These are phyloP conservation scores for Periparus ater DNA, from an alignment of 2,797 vertebrate genomes.

Conservation along the genomic window DNA sequence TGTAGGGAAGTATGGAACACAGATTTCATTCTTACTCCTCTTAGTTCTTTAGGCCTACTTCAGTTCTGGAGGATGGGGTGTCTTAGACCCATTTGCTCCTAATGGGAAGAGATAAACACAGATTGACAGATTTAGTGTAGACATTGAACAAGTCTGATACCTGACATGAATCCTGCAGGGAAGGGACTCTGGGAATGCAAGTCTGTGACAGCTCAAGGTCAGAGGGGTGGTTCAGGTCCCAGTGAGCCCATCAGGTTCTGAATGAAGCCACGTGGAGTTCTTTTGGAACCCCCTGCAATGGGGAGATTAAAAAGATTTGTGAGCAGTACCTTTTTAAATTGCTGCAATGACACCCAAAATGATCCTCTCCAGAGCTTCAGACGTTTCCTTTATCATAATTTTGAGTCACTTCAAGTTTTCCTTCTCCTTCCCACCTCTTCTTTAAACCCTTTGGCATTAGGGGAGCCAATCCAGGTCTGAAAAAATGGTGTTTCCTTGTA, in stretches of 20 bases:
- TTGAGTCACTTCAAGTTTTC: not conserved
- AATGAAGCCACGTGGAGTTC: not conserved
- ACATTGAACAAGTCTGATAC: not conserved
- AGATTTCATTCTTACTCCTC: not conserved
- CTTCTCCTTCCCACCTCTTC: not conserved
- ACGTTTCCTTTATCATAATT: not conserved
- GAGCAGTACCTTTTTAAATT: not conserved
- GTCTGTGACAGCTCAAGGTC: not conserved
- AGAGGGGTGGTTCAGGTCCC: not conserved
- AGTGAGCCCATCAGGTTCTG: not conserved
- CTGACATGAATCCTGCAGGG: not conserved
- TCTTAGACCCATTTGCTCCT: not conserved
- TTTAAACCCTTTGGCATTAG: not conserved
- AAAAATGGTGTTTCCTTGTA: not conserved
- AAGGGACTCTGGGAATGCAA: fast-evolving
- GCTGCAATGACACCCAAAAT: not conserved
- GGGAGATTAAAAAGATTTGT: not conserved
- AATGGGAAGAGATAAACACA: not conserved
- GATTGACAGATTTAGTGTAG: not conserved
- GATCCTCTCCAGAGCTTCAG: not conserved
- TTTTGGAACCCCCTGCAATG: not conserved
- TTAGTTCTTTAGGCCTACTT: not conserved
- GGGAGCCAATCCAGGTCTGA: not conserved
- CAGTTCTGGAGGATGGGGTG: not conserved
- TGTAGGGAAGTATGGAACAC: fast-evolving